Conservation (phyloP, 2,113 vertebrate genomes). For the Mionectes macconnelli region DNA sequence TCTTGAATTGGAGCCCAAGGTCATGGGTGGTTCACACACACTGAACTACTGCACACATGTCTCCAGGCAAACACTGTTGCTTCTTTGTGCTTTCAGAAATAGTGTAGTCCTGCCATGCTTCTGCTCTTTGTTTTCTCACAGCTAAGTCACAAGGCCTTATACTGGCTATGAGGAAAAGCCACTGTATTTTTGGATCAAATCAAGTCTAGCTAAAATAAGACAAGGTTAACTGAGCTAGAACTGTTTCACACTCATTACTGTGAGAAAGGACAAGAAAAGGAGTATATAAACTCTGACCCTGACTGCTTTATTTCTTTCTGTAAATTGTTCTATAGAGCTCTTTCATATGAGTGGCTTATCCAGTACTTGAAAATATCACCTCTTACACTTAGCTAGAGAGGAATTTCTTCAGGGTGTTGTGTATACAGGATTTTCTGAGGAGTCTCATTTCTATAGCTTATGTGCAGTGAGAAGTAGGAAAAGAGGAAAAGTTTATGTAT, state of each 20-base stretch:
- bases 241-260: background rate
- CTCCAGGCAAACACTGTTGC: background rate
- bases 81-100: background rate
- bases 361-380: background rate
- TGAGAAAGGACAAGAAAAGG: background rate
- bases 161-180: background rate
- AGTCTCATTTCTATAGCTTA: background rate
- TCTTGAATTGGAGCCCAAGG: background rate
- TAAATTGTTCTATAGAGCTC: background rate
- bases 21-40: background rate
- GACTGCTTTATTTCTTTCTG: background rate
- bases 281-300: background rate
- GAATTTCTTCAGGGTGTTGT: background rate
- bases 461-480: background rate
- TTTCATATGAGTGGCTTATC: background rate
- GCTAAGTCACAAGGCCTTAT: background rate
- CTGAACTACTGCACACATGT: background rate
- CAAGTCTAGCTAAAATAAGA: constrained; percentile 11
- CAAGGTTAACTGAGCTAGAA: background rate
- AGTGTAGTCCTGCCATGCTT: background rate
- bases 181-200: background rate
- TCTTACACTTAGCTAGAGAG: background rate
- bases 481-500: background rate
- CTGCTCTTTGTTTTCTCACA: background rate
- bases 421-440: background rate